phyloP scores from a whole-genome alignment of 2,113 vertebrate genomes.

The Peromyscus leucopus region DNA sequence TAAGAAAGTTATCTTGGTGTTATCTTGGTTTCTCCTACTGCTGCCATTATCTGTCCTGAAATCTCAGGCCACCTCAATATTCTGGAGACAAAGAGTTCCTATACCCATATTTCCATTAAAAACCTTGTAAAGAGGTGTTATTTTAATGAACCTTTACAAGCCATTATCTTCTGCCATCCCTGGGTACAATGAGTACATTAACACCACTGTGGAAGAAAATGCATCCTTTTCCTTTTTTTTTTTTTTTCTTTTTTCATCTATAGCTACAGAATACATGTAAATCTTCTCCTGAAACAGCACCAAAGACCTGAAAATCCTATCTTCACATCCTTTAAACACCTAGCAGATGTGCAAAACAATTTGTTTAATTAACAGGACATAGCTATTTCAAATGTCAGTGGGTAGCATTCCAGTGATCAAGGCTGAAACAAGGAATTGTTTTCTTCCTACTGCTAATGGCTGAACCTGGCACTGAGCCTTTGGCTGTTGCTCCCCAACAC shows the following conservation, averaged over 20 bases:
- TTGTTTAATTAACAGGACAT: conserved; percentile 70
- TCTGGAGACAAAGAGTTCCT: background rate
- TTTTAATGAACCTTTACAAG: conserved; percentile 41
- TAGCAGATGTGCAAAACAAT: conserved; percentile 62
- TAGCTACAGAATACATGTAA: background rate
- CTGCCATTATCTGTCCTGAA: background rate
- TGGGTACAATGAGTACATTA: background rate
- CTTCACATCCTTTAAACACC: conserved; percentile 60
- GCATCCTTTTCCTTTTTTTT: background rate
- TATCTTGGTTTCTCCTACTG: background rate
- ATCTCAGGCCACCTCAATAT: background rate
- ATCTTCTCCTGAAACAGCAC: conserved; percentile 42
- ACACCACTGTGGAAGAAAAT: background rate
- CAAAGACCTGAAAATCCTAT: conserved; percentile 72
- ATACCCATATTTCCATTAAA: conserved; percentile 39
- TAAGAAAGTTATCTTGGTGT: background rate
- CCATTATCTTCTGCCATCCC: background rate
- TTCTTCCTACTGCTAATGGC: conserved; percentile 65
- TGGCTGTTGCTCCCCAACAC: conserved; percentile 68
- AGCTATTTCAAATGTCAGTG: conserved; percentile 76
- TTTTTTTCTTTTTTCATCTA: background rate
- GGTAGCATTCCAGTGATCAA: conserved; percentile 76
- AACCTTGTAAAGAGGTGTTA: background rate
- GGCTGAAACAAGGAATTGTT: conserved; percentile 65
- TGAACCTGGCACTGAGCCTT: conserved; percentile 73